Evolutionary conservation across 1,140 invertebrate genomes (phyloP), one percentile per base, ranked within the genome.

Genomic region (Conopomorpha cramerella): DNA sequence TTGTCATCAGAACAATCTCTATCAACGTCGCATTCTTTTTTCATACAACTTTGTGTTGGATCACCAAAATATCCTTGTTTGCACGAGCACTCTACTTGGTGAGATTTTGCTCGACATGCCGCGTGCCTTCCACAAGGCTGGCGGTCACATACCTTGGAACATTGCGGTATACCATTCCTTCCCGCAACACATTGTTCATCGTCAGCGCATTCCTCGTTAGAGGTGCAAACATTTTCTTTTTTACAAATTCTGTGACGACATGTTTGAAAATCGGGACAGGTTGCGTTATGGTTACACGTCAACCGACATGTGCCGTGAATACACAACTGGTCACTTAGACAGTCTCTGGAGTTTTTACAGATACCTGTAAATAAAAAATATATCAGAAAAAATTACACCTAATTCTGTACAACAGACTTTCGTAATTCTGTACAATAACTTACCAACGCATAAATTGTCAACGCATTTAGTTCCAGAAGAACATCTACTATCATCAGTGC

Each of bases 201-300:
- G 25, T 78, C 60, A 1, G 62, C 76, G 54, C 92, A 94, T 37
- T 93, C 88, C 1, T 80, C 59, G 48, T 93, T 82, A 1, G 73
- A 64, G 23, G 74, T 71, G 52, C 91, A 95, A 43, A 85, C 83
- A 3, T 88, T 59, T 74, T 92, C 89, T 78, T 91, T 87, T 12
- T 84, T 86, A 51, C 92, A 93, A 38, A 93, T 88, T 48, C 84
- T 89, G 49, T 93, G 91, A 32, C 82, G 80, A 52, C 92, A 95
- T 46, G 84, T 90, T 59, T 92, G 90, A 49, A 86, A 88, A 30
- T 90, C 84, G 0, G 90, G 88, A 57, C 92, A 94, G 1, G 85
- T 89, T 0, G 79, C 65, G 50, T 93, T 91, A 0, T 80, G 72
- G 43, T 85, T 83, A 51, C 91, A 94, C 2, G 86, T 90, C n/a